Conservation (phyloP, 2,113 vertebrate species). For the Ammospiza nelsoni region DNA sequence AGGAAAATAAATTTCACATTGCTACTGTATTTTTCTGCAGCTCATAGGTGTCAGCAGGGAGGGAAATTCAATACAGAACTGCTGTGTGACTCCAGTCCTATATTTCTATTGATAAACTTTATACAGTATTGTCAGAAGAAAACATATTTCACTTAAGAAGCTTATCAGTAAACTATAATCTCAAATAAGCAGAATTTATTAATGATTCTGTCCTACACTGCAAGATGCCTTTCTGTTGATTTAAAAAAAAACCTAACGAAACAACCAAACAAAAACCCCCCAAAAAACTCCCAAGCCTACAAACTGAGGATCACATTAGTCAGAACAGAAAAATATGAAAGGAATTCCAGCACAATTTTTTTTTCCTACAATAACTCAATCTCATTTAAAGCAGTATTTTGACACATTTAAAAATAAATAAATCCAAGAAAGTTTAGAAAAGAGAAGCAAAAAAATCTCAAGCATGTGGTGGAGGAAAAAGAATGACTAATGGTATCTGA, state of each 20-base stretch:
- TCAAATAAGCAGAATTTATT: background rate
- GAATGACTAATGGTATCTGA: background rate
- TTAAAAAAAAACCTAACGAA: background rate
- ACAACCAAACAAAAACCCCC: background rate
- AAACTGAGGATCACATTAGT: background rate
- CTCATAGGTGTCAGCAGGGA: background rate
- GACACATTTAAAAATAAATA: background rate
- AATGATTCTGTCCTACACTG: background rate
- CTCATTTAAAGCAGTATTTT: background rate
- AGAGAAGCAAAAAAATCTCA: background rate
- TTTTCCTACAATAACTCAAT: background rate
- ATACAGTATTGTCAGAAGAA: background rate
- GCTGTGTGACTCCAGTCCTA: background rate
- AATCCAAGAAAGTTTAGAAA: background rate
- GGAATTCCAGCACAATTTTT: background rate
- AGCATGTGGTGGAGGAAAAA: rapidly evolving
- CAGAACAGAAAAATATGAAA: background rate
- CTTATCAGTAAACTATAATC: background rate
- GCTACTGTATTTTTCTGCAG: background rate
- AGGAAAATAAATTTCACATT: background rate
- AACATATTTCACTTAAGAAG: background rate
- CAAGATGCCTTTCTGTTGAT: background rate
- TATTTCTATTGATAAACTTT: background rate
- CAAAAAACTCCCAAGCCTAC: background rate
- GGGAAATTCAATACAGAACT: background rate